Evolutionary conservation across 1,140 invertebrate species (phyloP).

Genomic region (Zaprionus africanus): DNA sequence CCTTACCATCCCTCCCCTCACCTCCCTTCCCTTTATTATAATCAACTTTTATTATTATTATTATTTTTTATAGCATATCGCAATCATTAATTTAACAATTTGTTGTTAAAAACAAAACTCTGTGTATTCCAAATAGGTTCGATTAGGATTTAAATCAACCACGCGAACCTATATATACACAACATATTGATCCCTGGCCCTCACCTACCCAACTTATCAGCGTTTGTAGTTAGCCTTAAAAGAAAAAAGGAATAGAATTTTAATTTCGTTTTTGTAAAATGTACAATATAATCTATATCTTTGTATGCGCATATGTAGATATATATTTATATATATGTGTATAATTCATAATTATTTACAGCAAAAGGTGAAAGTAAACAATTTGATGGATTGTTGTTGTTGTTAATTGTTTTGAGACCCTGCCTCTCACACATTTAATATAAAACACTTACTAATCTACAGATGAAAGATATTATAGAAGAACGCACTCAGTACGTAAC

Average conservation of each 20-base stretch:
- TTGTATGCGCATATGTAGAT: slow-evolving; percentile 43
- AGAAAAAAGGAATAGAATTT: slow-evolving; percentile 4
- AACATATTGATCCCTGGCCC: slow-evolving; percentile 18
- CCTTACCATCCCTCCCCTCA: neutral
- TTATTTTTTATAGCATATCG: slow-evolving; percentile 16
- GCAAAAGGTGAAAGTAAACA: slow-evolving; percentile 81
- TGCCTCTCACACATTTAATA: slow-evolving; percentile 46
- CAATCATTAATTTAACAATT: neutral
- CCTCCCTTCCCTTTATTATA: neutral
- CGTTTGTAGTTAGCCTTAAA: slow-evolving; percentile 35
- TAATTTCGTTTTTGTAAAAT: slow-evolving; percentile 34
- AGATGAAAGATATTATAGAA: slow-evolving; percentile 22
- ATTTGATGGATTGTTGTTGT: slow-evolving; percentile 78
- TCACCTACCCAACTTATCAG: slow-evolving; percentile 29
- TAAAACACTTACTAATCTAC: slow-evolving; percentile 19
- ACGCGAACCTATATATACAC: slow-evolving; percentile 15
- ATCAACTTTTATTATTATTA: neutral
- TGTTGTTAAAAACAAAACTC: slow-evolving; percentile 12
- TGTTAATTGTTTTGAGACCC: slow-evolving; percentile 67
- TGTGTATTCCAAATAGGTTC: slow-evolving; percentile 29
- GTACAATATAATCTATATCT: slow-evolving; percentile 31
- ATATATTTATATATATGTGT: slow-evolving; percentile 53
- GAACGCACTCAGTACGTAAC: slow-evolving; percentile 27
- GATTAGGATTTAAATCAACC: slow-evolving; percentile 18
- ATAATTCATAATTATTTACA: slow-evolving; percentile 61